Evolutionary conservation across 1,140 invertebrate species (phyloP), one percentile per base, ranked within the genome.

Genomic region (Brachionus koreanus): DNA sequence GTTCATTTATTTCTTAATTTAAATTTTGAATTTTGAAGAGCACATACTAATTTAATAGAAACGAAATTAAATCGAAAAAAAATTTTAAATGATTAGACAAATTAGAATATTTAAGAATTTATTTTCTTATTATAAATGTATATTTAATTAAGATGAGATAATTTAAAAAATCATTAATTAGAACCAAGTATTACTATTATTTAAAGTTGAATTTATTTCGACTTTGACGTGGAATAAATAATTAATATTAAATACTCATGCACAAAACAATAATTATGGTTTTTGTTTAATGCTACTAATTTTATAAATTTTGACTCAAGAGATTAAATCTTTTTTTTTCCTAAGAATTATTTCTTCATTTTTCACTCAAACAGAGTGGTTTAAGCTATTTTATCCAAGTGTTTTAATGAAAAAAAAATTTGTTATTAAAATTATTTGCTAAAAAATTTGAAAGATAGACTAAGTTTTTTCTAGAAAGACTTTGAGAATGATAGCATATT

Each of bases 141-240:
- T 57, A 9, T 57, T 57, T 57, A 19, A 57, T 57, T 57, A 57
- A 9, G 49, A 19, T 9, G n/a, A 25, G 19, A 25, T 57, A 2
- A 57, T 57, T 57, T 57, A 57, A 57, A 57, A 57, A 57, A 57
- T 16, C 49, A 57, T 57, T 23, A 57, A 57, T 57, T 57, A 57
- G 49, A 57, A 57, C 49, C 19, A 9, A 57, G 49, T 9, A 57
- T 57, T 57, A 25, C 49, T 16, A 57, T 25, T 57, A 19, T 25
- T 57, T 7, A 57, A 16, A 29, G 29, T 7, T 19, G 49, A 19
- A n/a, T 57, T 49, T 1, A n/a, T 3, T 49, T 49, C 4, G 43
- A 49, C 13, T 49, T 57, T 57, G 49, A 57, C 49, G 49, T 57
- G 49, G 19, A 57, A 16, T 9, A 57, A 57, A 57, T 57, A 57